Evolutionary conservation across 2,888 invertebrate species (phyloP), one percentile per base, ranked within the genome.

Genomic region (Lathronympha strigana): DNA sequence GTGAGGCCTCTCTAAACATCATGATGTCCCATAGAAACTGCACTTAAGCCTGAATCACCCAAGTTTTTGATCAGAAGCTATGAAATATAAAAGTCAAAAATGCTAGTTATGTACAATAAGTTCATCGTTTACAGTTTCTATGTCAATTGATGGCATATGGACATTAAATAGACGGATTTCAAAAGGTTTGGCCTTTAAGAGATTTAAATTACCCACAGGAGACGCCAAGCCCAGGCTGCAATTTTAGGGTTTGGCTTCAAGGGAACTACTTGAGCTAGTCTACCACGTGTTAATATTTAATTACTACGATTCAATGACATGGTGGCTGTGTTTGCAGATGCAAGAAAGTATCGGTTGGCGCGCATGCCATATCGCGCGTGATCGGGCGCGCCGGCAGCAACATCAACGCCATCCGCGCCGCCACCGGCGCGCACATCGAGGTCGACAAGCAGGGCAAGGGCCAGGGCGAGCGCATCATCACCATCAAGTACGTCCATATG

Each of bases 351-450:
- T 96, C 96, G 15, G 98, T 99, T 67, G 98, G 98, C 61, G 95
- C 98, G 23, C 96, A 96, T 84, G 98, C 98, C 50, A 99, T 99
- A 69, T 98, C 98, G 67, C 94, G 99, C 62, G 98, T 99, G 58
- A 99, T 99, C 80, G 99, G 99, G 0, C 95, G 99, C 76, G 98
- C 97, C 31, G 99, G 99, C 54, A 97, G 96, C 90, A 99, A 99
- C 89, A 99, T 99, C 79, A 99, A 99, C 91, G 98, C 99, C 11
- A 99, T 99, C 82, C 94, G 99, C 67, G 97, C 97, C 64, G 97
- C 98, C 60, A 99, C 99, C 31, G 98, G 98, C 67, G 99, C 99
- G 4, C 98, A 98, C 83, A 99, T 99, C 81, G 98, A 99, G 89
- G 98, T 99, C 25, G 99, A 99, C 87, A 99, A 99, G 87, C 98